These are phyloP conservation scores for Nezara viridula DNA, from an alignment of 2,888 invertebrate species.

Conservation along the genomic window DNA sequence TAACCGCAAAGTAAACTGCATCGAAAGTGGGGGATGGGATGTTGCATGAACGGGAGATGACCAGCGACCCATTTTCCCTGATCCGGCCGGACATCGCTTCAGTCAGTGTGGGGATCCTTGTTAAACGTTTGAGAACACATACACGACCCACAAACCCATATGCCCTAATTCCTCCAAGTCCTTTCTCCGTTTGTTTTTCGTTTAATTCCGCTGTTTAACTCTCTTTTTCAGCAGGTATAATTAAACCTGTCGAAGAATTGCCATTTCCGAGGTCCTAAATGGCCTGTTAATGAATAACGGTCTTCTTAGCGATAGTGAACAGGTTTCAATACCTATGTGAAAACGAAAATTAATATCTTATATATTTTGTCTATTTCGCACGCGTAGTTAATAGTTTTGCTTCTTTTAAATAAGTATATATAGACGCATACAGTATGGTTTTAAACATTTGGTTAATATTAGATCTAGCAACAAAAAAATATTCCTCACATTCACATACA, in stretches of 20 bases:
- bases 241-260: neutral
- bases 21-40: neutral
- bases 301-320: no score
- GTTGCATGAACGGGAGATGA: neutral
- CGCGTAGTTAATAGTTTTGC: no score
- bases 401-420: no score
- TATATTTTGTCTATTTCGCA: no score
- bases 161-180: neutral
- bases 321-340: no score
- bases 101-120: neutral
- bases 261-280: neutral
- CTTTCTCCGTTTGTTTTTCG: slow-evolving; percentile 28
- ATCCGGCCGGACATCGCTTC: neutral
- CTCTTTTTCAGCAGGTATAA: neutral
- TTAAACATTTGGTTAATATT: no score
- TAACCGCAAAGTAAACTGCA: neutral
- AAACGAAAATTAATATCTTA: no score
- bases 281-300: neutral
- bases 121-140: slow-evolving; percentile 5
- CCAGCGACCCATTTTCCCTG: neutral
- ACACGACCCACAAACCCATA: neutral
- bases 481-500: no score
- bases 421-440: no score
- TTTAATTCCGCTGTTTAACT: neutral
- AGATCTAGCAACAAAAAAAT: no score